Percentiles rank a stretch among this genome's conserved stretches.
phyloP scores from a whole-genome alignment of 1,140 invertebrate genomes.

The Drosophila kanapiae region DNA sequence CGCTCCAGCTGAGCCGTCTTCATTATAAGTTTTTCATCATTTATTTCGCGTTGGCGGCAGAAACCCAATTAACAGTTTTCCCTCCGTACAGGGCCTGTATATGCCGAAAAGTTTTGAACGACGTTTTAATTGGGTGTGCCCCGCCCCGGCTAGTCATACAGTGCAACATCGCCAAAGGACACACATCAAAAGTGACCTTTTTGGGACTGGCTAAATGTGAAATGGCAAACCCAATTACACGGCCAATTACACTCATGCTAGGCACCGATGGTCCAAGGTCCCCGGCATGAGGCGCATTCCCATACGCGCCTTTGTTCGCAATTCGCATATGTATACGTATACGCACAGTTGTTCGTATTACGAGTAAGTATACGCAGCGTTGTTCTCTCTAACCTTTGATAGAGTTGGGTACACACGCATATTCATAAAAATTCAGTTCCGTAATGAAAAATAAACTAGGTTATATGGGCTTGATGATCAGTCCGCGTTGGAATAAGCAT shows the following conservation, averaged over 20 bases:
- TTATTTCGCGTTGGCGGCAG: slow-evolving; percentile 38
- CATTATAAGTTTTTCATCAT: slow-evolving; percentile 61
- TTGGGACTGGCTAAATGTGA: slow-evolving; percentile 46
- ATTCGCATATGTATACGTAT: slow-evolving; percentile 37
- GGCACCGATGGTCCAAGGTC: slow-evolving; percentile 17
- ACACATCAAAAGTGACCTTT: slow-evolving; percentile 61
- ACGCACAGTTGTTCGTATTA: slow-evolving; percentile 17
- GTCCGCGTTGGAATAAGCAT: too few relatives aligned
- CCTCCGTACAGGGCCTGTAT: slow-evolving; percentile 10
- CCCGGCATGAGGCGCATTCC: slow-evolving; percentile 4
- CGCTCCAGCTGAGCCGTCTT: slow-evolving; percentile 83
- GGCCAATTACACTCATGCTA: slow-evolving; percentile 59
- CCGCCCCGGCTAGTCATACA: slow-evolving; percentile 21
- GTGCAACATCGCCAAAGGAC: slow-evolving; percentile 32
- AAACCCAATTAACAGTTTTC: slow-evolving; percentile 68
- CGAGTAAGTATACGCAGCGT: slow-evolving; percentile 7
- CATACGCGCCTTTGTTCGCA: slow-evolving; percentile 44
- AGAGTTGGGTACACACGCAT: background rate
- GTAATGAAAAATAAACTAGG: background rate
- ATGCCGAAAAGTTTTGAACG: slow-evolving; percentile 44
- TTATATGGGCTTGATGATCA: background rate
- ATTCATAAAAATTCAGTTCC: background rate
- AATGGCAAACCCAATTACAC: slow-evolving; percentile 63
- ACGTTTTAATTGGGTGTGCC: slow-evolving; percentile 56
- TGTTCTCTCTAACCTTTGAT: background rate